Percentiles rank a stretch among this genome's conserved stretches.
Conservation (phyloP, 2,113 vertebrate species). For the Mesitornis unicolor region DNA sequence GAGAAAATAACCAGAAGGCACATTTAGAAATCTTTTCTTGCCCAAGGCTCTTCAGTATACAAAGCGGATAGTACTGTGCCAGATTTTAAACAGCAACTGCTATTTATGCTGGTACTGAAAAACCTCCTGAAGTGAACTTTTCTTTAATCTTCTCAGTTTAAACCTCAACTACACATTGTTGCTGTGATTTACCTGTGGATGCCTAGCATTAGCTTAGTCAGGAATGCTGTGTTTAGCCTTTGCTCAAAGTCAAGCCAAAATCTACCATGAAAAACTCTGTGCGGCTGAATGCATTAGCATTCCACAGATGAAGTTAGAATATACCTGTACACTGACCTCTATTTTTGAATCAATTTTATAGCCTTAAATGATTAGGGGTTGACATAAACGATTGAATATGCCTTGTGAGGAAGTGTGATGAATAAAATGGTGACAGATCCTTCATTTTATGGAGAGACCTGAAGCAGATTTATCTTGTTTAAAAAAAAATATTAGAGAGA, state of each 20-base stretch:
- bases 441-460: constrained; percentile 11
- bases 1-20: background rate
- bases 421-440: constrained; percentile 37
- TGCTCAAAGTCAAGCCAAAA: constrained; percentile 25
- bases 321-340: constrained; percentile 37
- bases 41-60: background rate
- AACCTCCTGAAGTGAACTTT: background rate
- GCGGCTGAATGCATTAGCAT: constrained; percentile 29
- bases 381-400: constrained; percentile 63
- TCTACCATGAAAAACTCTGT: background rate
- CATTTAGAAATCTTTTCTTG: background rate
- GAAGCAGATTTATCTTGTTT: constrained; percentile 15
- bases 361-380: constrained; percentile 60
- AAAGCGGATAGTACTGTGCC: background rate
- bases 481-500: background rate
- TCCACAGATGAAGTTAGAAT: background rate
- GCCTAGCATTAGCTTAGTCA: background rate
- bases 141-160: background rate
- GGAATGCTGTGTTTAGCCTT: background rate
- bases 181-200: background rate
- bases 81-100: constrained; percentile 8
- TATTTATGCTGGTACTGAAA: background rate
- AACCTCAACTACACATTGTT: background rate
- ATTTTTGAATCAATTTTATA: constrained; percentile 65
- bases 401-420: constrained; percentile 38